Evolutionary conservation across 2,888 invertebrate genomes (phyloP).

Genomic region (Tetragnatha montana): DNA sequence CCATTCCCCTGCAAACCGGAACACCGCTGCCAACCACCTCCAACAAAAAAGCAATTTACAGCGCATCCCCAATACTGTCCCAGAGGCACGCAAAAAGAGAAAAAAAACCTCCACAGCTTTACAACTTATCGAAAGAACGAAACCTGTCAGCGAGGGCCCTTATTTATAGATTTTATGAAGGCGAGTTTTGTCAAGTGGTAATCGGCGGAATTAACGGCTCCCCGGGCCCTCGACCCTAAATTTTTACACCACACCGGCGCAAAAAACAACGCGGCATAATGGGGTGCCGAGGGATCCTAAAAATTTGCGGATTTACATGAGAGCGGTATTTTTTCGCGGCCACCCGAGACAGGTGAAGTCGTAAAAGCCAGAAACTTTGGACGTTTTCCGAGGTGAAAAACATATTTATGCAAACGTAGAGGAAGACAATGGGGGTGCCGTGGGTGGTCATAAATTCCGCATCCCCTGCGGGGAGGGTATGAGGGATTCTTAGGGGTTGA

Average conservation of each 20-base stretch:
- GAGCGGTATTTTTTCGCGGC: slow-evolving; percentile 49
- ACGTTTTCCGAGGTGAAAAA: slow-evolving; percentile 44
- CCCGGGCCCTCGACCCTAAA: slow-evolving; percentile 45
- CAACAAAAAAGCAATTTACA: no score
- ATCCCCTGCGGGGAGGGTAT: slow-evolving; percentile 17
- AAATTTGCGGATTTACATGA: slow-evolving; percentile 63
- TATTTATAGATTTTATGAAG: slow-evolving; percentile 67
- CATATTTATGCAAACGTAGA: slow-evolving; percentile 56
- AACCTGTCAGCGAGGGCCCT: slow-evolving; percentile 38
- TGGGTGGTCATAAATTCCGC: slow-evolving; percentile 31
- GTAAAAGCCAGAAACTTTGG: slow-evolving; percentile 52
- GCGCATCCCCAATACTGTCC: background rate
- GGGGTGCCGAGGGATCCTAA: slow-evolving; percentile 58
- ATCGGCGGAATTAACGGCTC: slow-evolving; percentile 61
- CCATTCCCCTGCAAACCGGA: no score
- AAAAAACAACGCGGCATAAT: slow-evolving; percentile 38
- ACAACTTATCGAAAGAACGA: slow-evolving; percentile 51
- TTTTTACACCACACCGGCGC: slow-evolving; percentile 42
- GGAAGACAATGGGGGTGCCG: slow-evolving; percentile 41
- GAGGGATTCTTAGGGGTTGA: background rate
- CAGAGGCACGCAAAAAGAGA: background rate
- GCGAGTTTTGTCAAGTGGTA: slow-evolving; percentile 48
- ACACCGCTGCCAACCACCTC: no score
- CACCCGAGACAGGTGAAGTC: slow-evolving; percentile 32
- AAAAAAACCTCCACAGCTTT: slow-evolving; percentile 23